These are phyloP conservation scores for Malthinus seriepunctatus DNA, from an alignment of 2,888 invertebrate species.

Conservation along the genomic window DNA sequence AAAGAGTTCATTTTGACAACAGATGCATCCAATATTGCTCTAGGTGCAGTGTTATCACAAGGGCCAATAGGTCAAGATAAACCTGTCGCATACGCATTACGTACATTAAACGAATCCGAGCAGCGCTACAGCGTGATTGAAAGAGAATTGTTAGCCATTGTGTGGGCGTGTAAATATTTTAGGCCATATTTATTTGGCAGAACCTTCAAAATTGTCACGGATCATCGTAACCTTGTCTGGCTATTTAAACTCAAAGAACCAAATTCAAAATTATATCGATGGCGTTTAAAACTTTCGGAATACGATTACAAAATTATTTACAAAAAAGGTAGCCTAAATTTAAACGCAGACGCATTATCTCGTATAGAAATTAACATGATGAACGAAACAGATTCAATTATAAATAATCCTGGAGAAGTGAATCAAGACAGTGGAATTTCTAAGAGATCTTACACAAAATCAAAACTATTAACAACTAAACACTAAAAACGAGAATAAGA, in stretches of 20 bases:
- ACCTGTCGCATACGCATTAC: background rate
- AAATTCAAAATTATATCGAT: constrained; percentile 7
- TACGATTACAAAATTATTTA: background rate
- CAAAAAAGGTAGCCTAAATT: background rate
- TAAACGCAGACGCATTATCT: background rate
- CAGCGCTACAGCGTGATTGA: constrained; percentile 3
- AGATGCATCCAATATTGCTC: constrained; percentile 22
- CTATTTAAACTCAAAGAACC: constrained; percentile 2
- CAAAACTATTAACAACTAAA: too few species aligned
- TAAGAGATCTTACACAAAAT: too few species aligned
- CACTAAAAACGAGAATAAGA: too few species aligned
- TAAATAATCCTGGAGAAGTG: too few species aligned
- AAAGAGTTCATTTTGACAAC: constrained; percentile 27
- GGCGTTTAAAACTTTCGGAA: background rate
- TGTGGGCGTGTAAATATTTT: background rate
- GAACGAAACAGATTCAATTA: too few species aligned
- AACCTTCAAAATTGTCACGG: constrained; percentile 1
- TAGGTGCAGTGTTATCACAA: too few species aligned
- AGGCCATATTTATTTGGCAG: too few species aligned
- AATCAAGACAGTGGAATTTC: too few species aligned
- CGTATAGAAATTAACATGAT: too few species aligned
- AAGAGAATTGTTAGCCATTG: constrained; percentile 4
- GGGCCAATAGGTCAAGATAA: too few species aligned
- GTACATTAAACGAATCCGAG: constrained; percentile 5
- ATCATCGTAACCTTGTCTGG: constrained; percentile 5